Evolutionary conservation across 2,888 invertebrate species (phyloP), one percentile per base, ranked within the genome.

Genomic region (Andricus quercusramuli): DNA sequence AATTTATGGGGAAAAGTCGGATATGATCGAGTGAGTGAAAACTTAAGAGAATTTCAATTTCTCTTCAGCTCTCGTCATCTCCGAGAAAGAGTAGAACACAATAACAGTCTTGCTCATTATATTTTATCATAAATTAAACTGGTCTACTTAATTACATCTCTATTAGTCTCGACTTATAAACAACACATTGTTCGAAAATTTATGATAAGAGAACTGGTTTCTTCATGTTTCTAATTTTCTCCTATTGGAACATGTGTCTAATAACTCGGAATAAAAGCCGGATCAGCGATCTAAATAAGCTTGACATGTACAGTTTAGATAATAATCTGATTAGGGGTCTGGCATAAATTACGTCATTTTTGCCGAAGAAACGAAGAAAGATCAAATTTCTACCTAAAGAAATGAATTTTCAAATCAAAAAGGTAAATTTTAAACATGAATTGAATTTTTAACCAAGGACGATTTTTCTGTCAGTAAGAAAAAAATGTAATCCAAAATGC

Each of bases 1-100:
- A 70, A 70, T 70, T 70, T 70, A 70, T 70, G 70, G 29, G 25
- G 51, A 70, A 70, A 70, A 70, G 70, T 70, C 51, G 51, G 25
- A 29, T 70, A 70, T 44, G 47, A 70, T 70, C 47, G 29, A 51
- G 8, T 37, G 37, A 37, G 68, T 68, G 68, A 68, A 68, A 68
- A 68, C 68, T 68, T 47, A 29, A 29, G 70, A 29, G 70, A 70
- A 51, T 51, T 51, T 51, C 20, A 70, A 70, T 44, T 70, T 70
- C 51, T 70, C 70, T 51, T 70, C 70, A 51, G 29, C 37, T 20
- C 65, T 29, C 67, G 11, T 67, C 41, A 66, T 56, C 56, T 56
- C 20, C 8, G 20, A 22, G 29, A 47, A 51, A 47, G 29, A 70
- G 51, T 70, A 56, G 11, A n/a, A 9, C 9, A 56, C 56, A n/a